Conservation (phyloP, 2,113 vertebrate species). For the Myxocyprinus asiaticus region DNA sequence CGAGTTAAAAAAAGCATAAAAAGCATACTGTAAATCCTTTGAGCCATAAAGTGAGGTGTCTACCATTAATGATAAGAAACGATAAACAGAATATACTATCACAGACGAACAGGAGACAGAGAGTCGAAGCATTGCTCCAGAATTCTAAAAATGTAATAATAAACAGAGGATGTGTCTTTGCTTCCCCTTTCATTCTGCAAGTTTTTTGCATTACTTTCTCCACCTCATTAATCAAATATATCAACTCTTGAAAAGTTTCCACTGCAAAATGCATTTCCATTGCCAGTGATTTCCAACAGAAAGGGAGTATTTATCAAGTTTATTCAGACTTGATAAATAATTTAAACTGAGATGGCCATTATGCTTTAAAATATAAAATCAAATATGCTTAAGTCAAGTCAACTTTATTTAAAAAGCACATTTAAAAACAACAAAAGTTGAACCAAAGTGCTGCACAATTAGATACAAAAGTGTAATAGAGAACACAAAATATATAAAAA, state of each 20-base stretch:
- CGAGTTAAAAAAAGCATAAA: no score
- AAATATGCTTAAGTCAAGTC: no score
- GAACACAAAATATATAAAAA: no score
- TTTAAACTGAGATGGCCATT: no score
- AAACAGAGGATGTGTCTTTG: constrained; percentile 45
- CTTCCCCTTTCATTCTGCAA: constrained; percentile 9
- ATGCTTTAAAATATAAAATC: no score
- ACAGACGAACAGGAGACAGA: constrained; percentile 45
- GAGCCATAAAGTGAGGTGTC: no score
- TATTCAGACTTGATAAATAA: no score
- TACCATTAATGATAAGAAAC: neutral
- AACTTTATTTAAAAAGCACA: no score
- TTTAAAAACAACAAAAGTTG: no score
- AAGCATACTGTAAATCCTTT: no score
- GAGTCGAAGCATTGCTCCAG: neutral
- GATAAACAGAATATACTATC: constrained; percentile 47
- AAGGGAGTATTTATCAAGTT: constrained; percentile 41
- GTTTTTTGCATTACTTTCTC: constrained; percentile 13
- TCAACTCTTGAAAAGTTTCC: constrained; percentile 53
- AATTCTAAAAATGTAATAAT: constrained; percentile 49
- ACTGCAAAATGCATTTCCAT: constrained; percentile 10
- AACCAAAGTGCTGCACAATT: no score
- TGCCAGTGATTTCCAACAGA: constrained; percentile 26
- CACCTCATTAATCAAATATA: constrained; percentile 59
- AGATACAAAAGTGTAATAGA: no score